Conservation (phyloP, 2,888 invertebrate species). For the Meteorus cinctellus region DNA sequence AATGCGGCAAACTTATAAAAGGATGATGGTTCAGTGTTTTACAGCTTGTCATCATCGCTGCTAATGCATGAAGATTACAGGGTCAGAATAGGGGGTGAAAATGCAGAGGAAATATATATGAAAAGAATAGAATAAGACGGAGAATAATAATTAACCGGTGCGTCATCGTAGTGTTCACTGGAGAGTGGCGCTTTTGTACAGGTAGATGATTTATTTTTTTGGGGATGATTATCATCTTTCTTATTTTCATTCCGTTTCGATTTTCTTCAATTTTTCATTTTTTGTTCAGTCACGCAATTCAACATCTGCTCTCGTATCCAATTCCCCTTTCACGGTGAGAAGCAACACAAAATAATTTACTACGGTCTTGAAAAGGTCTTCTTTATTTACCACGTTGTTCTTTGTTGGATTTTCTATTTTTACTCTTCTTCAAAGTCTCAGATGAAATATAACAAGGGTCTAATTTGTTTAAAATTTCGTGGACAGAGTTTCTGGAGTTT, state of each 20-base stretch:
- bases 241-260: not conserved
- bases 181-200: not conserved
- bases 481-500: not conserved
- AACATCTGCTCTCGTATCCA: not conserved
- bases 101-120: not conserved
- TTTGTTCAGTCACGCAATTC: not conserved
- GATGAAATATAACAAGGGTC: no score
- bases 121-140: not conserved
- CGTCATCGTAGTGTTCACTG: not conserved
- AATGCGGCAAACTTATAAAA: not conserved
- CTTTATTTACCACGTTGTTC: no score
- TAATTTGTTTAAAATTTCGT: not conserved
- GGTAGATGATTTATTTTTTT: constrained; percentile 1
- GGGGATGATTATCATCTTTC: constrained; percentile 3
- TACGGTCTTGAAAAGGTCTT: no score
- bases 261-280: not conserved
- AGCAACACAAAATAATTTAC: no score
- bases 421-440: no score
- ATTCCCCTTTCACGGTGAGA: not conserved
- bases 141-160: not conserved
- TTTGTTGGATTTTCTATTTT: no score
- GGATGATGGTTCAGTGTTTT: not conserved
- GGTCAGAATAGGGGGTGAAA: not conserved
- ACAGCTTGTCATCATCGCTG: not conserved
- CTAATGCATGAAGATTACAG: not conserved